A percentile compares a stretch with the other conserved stretches of the same genome.
phyloP scores from a whole-genome alignment of 2,888 invertebrate species.

The Xestia sexstrigata region DNA sequence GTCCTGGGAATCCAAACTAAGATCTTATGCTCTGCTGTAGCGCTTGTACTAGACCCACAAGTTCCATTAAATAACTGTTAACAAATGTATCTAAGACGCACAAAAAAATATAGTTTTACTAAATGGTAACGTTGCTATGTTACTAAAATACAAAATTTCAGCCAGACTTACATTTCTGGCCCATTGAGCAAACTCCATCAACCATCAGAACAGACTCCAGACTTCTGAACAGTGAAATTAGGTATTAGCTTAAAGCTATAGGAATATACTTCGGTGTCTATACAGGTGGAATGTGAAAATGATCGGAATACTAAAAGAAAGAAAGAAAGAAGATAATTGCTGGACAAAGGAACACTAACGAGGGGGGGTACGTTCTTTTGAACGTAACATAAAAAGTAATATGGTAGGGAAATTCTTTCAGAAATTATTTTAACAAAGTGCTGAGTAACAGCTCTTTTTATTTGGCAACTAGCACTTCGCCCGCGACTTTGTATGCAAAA shows the following conservation, averaged over 20 bases:
- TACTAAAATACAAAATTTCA: conserved; percentile 24
- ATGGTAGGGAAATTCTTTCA: conserved; percentile 16
- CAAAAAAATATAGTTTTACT: no score
- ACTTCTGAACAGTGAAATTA: conserved; percentile 51
- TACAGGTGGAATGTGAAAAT: conserved; percentile 39
- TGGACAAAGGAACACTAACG: conserved; percentile 44
- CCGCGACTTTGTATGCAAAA: no score
- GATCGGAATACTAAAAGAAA: conserved; percentile 30
- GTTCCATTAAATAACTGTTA: no score
- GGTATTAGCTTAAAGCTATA: conserved; percentile 16
- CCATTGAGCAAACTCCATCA: conserved; percentile 41
- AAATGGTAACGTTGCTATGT: conserved; percentile 3
- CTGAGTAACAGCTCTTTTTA: conserved; percentile 7
- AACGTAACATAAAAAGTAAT: conserved; percentile 6
- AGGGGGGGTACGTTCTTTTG: conserved; percentile 28
- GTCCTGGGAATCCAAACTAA: no score
- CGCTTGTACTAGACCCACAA: no score
- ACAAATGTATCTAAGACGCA: no score
- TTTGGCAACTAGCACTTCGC: not conserved
- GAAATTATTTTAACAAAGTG: conserved; percentile 35
- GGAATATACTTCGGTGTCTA: not conserved
- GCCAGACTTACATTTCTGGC: conserved; percentile 18
- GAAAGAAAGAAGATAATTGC: conserved; percentile 35
- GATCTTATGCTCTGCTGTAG: no score
- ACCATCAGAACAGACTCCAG: conserved; percentile 1